These are phyloP conservation scores for Riptortus pedestris DNA, from an alignment of 1,140 invertebrate species.

Conservation along the genomic window DNA sequence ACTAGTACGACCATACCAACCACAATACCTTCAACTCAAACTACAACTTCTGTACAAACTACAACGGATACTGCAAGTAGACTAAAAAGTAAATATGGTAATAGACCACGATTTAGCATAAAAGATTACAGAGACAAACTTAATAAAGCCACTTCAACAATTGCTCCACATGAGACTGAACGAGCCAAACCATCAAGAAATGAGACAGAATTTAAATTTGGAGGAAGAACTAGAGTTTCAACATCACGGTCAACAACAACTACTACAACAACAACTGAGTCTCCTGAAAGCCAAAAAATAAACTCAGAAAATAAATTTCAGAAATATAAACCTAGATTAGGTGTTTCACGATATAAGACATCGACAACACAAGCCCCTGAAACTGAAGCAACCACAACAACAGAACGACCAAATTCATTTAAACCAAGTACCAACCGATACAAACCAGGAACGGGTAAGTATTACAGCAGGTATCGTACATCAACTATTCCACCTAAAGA, in stretches of 20 bases:
- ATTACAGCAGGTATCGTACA: slow-evolving; percentile 33
- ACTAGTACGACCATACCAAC: slow-evolving; percentile 23
- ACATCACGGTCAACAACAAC: slow-evolving; percentile 13
- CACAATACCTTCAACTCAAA: slow-evolving; percentile 20
- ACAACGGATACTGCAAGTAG: slow-evolving; percentile 8
- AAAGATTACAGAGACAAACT: slow-evolving; percentile 41
- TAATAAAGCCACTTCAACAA: slow-evolving; percentile 35
- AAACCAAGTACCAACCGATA: slow-evolving; percentile 36
- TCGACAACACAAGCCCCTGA: slow-evolving; percentile 22
- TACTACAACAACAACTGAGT: not conserved
- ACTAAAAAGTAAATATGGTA: slow-evolving; percentile 31
- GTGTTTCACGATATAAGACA: slow-evolving; percentile 29
- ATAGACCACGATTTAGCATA: slow-evolving; percentile 33
- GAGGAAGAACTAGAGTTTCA: not conserved
- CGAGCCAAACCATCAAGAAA: not conserved
- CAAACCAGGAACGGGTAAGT: slow-evolving; percentile 33
- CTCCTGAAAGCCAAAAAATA: not conserved
- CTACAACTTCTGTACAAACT: slow-evolving; percentile 21
- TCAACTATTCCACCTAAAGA: slow-evolving; percentile 27
- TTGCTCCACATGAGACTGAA: slow-evolving; percentile 21
- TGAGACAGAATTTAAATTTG: slow-evolving; percentile 9
- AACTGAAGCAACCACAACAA: slow-evolving; percentile 25
- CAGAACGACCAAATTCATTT: slow-evolving; percentile 35
- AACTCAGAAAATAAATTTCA: slow-evolving; percentile 18
- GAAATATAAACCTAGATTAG: slow-evolving; percentile 29